Evolutionary conservation across 1,140 invertebrate genomes (phyloP).

Genomic region (Eufriesea mexicana): DNA sequence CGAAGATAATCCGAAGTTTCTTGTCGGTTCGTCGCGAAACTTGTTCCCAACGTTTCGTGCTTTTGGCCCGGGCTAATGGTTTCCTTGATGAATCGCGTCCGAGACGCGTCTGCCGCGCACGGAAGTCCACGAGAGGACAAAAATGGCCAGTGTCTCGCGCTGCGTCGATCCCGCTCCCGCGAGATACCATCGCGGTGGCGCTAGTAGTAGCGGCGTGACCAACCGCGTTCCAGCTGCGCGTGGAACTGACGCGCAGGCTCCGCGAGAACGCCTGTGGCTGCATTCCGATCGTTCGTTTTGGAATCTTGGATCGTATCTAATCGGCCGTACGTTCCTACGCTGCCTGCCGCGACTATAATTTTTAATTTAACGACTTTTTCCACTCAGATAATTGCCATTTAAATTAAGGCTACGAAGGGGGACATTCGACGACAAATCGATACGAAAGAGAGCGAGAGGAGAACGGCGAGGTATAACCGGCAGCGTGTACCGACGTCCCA

Average conservation of each 20-base stretch:
- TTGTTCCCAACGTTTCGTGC: slow-evolving; percentile 23
- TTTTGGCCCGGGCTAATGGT: slow-evolving; percentile 53
- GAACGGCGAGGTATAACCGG: slow-evolving; percentile 12
- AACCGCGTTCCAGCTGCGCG: no score
- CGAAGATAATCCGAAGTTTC: slow-evolving; percentile 69
- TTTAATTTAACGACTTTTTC: slow-evolving; percentile 63
- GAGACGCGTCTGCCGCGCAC: neutral
- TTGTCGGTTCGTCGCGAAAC: slow-evolving; percentile 34
- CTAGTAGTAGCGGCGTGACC: no score
- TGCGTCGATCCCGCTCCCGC: no score
- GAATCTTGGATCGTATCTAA: slow-evolving; percentile 48
- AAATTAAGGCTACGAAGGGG: slow-evolving; percentile 50
- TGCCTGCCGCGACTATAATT: slow-evolving; percentile 41
- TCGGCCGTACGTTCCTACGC: slow-evolving; percentile 35
- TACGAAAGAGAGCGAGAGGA: slow-evolving; percentile 22
- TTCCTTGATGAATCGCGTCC: slow-evolving; percentile 31
- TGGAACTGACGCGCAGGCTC: no score
- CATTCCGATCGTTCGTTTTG: slow-evolving; percentile 48
- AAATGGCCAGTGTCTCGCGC: no score
- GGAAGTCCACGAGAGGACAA: slow-evolving; percentile 15
- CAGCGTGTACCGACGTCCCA: slow-evolving; percentile 49
- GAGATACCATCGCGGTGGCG: slow-evolving; percentile 29
- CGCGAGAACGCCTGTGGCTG: neutral
- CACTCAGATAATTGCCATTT: slow-evolving; percentile 68
- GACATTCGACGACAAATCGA: slow-evolving; percentile 55